Evolutionary conservation across 2,888 invertebrate genomes (phyloP), one percentile per base, ranked within the genome.

Genomic region (Bellardia bayeri): DNA sequence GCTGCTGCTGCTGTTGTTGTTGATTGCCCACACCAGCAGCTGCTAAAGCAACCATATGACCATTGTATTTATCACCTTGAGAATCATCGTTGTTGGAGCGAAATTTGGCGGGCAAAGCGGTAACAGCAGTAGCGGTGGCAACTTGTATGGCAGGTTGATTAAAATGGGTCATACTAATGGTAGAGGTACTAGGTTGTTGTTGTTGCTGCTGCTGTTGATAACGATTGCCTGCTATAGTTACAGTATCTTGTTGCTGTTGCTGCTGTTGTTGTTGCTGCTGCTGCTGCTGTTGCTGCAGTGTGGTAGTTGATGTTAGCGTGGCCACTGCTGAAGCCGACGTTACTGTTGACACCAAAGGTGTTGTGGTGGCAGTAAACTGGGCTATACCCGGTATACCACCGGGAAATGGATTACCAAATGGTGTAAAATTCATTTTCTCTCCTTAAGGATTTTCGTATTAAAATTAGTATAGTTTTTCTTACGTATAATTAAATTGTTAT

Each of bases 341-440:
- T 94, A 93, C 95, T 94, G 86, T 95, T 94, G 92, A 96, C 95
- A 94, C 97, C 96, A 93, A 85, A 14, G 93, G 91, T 66, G 93
- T 91, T 68, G 92, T 89, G 71, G 92, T 91, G 49, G 93, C 91
- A 88, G 97, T 96, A 93, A 97, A 97, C 94, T 97, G 97, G 93
- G 97, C 97, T 92, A 97, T 97, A 85, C 96, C 96, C 89, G 97
- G 97, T 90, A 97, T 95, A 90, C 96, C 95, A 96, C 95, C 90
- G 96, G 96, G 93, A 96, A 97, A 94, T 96, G 97, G 91, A 96
- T 96, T 92, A 91, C 97, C 96, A 93, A 97, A 97, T 89, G 97
- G 97, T 91, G 97, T 96, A 94, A 97, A 97, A 95, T 97, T 97
- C 97, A 97, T 97, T 92, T 91, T 92, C 89, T 9, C 64, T 74